Conservation (phyloP, 2,797 vertebrate genomes). For the Natrix natrix region DNA sequence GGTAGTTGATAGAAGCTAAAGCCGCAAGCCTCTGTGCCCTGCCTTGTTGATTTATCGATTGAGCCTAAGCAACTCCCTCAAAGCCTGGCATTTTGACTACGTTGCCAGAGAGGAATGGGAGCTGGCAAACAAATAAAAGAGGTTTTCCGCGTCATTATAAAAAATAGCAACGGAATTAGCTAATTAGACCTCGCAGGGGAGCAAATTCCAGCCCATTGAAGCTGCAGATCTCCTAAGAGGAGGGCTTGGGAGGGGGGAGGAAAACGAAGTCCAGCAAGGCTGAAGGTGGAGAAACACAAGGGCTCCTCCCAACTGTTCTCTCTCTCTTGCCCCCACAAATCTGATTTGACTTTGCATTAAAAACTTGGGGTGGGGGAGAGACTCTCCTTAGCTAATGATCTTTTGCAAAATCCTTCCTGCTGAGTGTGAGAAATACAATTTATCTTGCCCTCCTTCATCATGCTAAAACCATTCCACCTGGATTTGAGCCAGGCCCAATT, state of each 20-base stretch:
- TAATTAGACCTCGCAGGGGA: slow-evolving; percentile 48
- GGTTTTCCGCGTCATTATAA: slow-evolving; percentile 44
- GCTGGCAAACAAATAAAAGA: background rate
- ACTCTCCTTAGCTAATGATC: background rate
- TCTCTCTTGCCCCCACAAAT: background rate
- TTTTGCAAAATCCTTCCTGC: background rate
- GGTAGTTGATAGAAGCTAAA: fast-evolving
- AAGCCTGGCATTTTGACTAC: background rate
- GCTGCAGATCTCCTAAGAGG: background rate
- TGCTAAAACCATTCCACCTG: background rate
- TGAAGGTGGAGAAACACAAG: background rate
- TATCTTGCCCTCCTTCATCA: background rate
- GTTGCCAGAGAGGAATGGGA: background rate
- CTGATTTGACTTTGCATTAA: background rate
- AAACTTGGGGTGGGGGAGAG: background rate
- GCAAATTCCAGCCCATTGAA: slow-evolving; percentile 39
- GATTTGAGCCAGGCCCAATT: background rate
- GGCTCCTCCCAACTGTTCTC: background rate
- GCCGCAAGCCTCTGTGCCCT: background rate
- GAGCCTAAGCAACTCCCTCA: background rate
- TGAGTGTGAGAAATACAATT: background rate
- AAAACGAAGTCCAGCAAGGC: background rate
- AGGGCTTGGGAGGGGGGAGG: slow-evolving; percentile 16
- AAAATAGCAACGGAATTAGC: slow-evolving; percentile 61
- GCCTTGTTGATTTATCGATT: slow-evolving; percentile 12